Percentiles rank a stretch among this genome's conserved stretches.
Conservation (phyloP, 2,888 invertebrate species). For the Dynastes tityus region DNA sequence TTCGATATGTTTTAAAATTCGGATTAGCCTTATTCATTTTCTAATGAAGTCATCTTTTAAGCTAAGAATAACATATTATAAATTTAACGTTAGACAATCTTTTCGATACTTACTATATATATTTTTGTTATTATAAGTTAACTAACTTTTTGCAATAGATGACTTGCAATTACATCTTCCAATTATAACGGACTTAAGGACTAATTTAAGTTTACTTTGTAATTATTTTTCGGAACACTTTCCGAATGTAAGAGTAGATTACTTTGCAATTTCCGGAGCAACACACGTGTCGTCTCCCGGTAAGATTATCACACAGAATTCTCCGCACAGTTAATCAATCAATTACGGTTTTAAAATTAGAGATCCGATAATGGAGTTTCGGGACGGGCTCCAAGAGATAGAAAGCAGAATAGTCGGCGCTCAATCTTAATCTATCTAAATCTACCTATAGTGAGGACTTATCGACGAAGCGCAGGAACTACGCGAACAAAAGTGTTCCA, state of each 20-base stretch:
- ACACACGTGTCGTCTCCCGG: neutral
- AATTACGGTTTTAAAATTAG: constrained; percentile 54
- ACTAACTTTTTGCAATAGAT: no score
- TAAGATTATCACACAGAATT: constrained; percentile 17
- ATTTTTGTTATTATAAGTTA: no score
- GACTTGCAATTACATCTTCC: neutral
- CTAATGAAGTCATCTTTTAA: no score
- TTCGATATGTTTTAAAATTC: no score
- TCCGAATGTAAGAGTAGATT: neutral
- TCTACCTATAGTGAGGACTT: constrained; percentile 67
- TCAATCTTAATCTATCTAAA: constrained; percentile 68
- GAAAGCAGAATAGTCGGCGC: constrained; percentile 58
- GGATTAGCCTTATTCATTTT: no score
- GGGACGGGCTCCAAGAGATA: constrained; percentile 51
- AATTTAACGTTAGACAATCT: no score
- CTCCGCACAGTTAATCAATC: constrained; percentile 52
- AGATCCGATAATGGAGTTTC: constrained; percentile 53
- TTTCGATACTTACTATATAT: no score
- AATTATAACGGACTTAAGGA: neutral
- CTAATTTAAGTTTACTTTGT: neutral
- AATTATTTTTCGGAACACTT: neutral
- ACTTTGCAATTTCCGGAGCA: constrained; percentile 5
- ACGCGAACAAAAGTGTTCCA: constrained; percentile 55
- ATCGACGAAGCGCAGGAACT: constrained; percentile 65
- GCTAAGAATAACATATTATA: no score